Percentiles rank a stretch among this genome's conserved stretches.
phyloP scores from a whole-genome alignment of 2,888 invertebrate species.

The Drosophila barbarae region DNA sequence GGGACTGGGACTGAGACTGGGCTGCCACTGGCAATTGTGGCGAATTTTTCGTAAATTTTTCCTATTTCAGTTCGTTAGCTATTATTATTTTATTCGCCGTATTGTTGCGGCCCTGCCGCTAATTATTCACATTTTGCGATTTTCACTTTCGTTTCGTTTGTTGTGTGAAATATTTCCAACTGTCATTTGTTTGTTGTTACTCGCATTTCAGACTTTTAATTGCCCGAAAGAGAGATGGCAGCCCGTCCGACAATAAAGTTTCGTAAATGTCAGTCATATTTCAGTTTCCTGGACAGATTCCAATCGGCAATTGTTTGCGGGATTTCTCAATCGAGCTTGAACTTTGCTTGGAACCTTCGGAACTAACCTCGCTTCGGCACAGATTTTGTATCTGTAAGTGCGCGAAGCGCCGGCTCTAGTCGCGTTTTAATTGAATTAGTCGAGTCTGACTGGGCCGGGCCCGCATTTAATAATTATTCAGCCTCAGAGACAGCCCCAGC shows the following conservation, averaged over 20 bases:
- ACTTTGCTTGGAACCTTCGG: constrained; percentile 43
- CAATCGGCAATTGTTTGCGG: constrained; percentile 56
- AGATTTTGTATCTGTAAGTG: constrained; percentile 21
- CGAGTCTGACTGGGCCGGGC: constrained; percentile 35
- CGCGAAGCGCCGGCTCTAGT: constrained; percentile 32
- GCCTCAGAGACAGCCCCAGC: constrained; percentile 4
- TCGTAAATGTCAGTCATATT: constrained; percentile 73
- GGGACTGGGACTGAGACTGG: constrained; percentile 7
- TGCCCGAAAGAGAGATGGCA: constrained; percentile 47
- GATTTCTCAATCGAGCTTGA: constrained; percentile 64
- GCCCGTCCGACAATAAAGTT: constrained; percentile 61
- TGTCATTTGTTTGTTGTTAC: constrained; percentile 72
- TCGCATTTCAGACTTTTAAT: constrained; percentile 70
- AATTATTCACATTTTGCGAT: constrained; percentile 74
- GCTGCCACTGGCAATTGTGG: constrained; percentile 57
- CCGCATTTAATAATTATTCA: constrained; percentile 39
- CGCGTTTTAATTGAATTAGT: constrained; percentile 60
- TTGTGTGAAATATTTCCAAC: constrained; percentile 64
- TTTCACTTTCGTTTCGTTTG: constrained; percentile 74
- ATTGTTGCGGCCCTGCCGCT: constrained; percentile 50
- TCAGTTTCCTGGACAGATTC: constrained; percentile 46
- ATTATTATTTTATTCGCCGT: constrained; percentile 55
- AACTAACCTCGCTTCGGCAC: constrained; percentile 6
- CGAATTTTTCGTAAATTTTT: constrained; percentile 68
- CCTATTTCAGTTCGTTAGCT: constrained; percentile 67